Evolutionary conservation across 1,140 invertebrate species (phyloP).

Genomic region (Cylas formicarius): DNA sequence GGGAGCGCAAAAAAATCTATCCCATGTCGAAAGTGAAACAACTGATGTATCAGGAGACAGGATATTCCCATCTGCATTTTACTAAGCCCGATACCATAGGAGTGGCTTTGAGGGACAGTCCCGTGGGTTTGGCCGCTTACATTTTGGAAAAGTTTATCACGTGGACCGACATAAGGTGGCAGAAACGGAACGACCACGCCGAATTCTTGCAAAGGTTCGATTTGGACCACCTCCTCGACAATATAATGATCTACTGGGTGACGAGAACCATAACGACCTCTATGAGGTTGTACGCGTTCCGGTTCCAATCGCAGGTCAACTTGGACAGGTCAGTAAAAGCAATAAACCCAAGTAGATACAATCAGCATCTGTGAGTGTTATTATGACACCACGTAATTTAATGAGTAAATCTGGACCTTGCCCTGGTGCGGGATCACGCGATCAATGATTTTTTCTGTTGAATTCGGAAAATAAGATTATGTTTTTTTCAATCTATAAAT

Average conservation of each 20-base stretch:
- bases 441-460: no score
- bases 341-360: no score
- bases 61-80: slow-evolving; percentile 73
- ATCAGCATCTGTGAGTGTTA: no score
- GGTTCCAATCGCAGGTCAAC: slow-evolving; percentile 43
- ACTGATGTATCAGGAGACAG: slow-evolving; percentile 48
- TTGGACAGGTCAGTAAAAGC: slow-evolving; percentile 50
- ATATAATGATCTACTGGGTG: slow-evolving; percentile 83
- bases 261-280: slow-evolving; percentile 70
- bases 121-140: slow-evolving; percentile 70
- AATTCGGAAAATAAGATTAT: no score
- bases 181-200: slow-evolving; percentile 55
- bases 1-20: slow-evolving; percentile 53
- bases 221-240: slow-evolving; percentile 74
- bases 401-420: no score
- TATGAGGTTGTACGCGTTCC: slow-evolving; percentile 66
- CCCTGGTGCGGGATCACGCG: no score
- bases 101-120: slow-evolving; percentile 55
- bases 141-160: slow-evolving; percentile 77
- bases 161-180: slow-evolving; percentile 59
- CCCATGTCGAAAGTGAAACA: slow-evolving; percentile 48
- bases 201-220: slow-evolving; percentile 57
- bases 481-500: no score
- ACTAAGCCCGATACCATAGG: slow-evolving; percentile 90
- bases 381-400: no score